phyloP scores from a whole-genome alignment of 2,888 invertebrate genomes.

The Drosophila vallismaia region DNA sequence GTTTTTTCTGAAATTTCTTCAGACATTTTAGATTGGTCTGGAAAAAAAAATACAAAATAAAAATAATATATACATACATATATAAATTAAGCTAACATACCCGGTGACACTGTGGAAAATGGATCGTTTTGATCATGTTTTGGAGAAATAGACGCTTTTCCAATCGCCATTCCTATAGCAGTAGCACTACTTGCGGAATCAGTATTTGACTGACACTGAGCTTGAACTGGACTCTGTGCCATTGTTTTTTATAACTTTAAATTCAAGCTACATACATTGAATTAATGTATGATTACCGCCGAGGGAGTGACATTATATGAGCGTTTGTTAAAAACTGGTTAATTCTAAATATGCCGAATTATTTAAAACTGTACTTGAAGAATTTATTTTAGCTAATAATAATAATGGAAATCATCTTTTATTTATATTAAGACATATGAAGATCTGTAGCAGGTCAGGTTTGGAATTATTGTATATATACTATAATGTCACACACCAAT shows the following conservation, averaged over 20 bases:
- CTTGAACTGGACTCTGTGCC: constrained; percentile 39
- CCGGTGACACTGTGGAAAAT: constrained; percentile 52
- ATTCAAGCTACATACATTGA: constrained; percentile 5
- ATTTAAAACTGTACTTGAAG: too few species aligned
- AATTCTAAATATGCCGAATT: too few species aligned
- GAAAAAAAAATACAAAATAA: not conserved
- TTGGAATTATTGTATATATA: too few species aligned
- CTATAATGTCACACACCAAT: not conserved
- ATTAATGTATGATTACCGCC: not conserved
- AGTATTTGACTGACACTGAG: constrained; percentile 47
- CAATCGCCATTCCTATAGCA: constrained; percentile 17
- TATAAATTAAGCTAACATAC: constrained; percentile 26
- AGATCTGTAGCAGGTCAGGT: too few species aligned
- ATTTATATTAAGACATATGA: too few species aligned
- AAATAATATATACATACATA: not conserved
- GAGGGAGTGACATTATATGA: not conserved
- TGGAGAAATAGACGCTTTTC: constrained; percentile 19
- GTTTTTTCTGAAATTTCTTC: constrained; percentile 58
- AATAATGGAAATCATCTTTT: too few species aligned
- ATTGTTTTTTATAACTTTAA: constrained; percentile 65
- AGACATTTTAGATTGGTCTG: constrained; percentile 49
- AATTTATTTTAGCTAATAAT: too few species aligned
- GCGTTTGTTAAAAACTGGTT: not conserved
- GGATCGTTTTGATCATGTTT: constrained; percentile 53
- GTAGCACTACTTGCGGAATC: constrained; percentile 42